Conservation (phyloP, 2,113 vertebrate genomes). For the Brachypodius melanocephalos region DNA sequence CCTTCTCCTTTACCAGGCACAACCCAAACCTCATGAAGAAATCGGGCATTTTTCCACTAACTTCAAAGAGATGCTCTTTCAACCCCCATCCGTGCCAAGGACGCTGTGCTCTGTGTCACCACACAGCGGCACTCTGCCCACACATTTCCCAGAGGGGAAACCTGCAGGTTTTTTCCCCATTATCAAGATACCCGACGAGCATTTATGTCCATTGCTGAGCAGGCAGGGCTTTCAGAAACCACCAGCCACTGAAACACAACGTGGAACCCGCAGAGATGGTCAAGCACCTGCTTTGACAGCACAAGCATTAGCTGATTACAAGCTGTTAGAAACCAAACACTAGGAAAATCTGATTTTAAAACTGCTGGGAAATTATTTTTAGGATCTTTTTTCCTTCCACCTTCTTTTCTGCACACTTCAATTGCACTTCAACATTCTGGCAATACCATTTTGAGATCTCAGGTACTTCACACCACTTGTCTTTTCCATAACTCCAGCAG, state of each 20-base stretch:
- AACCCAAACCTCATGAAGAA: neutral
- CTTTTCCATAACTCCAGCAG: neutral
- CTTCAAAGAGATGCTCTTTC: neutral
- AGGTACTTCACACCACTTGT: neutral
- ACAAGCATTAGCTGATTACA: neutral
- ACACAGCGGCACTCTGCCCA: slow-evolving; percentile 45
- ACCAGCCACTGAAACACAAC: neutral
- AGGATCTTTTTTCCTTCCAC: neutral
- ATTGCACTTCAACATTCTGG: neutral
- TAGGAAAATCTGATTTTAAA: neutral
- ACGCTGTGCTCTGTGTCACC: neutral
- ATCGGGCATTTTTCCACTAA: neutral
- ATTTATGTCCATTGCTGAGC: neutral
- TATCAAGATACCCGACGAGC: neutral
- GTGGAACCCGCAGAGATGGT: neutral
- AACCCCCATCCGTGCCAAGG: neutral
- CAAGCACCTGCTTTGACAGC: neutral
- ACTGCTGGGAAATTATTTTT: neutral
- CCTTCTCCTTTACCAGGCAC: neutral
- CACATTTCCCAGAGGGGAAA: slow-evolving; percentile 1
- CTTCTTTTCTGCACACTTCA: neutral
- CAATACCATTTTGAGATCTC: neutral
- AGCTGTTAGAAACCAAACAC: neutral
- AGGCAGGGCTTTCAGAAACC: neutral
- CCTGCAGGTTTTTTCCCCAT: neutral